phyloP scores from a whole-genome alignment of 2,113 vertebrate species.

The Parus major region DNA sequence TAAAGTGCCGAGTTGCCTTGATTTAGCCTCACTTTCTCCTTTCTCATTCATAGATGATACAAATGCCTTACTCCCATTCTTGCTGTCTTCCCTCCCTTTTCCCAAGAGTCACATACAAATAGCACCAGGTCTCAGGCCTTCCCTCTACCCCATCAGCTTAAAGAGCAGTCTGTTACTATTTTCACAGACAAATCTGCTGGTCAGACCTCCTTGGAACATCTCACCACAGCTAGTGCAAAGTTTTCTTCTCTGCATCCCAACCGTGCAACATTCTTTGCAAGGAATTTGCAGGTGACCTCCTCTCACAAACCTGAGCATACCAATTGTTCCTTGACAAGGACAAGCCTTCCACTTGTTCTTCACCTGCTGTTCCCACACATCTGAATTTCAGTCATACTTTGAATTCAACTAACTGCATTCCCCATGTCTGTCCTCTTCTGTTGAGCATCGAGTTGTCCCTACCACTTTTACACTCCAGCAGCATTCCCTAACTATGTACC shows the following conservation, averaged over 20 bases:
- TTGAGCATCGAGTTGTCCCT: rapidly evolving
- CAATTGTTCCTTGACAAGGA: background rate
- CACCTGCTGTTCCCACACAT: background rate
- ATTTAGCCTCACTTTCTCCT: background rate
- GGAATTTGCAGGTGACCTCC: background rate
- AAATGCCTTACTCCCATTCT: background rate
- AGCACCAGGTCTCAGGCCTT: background rate
- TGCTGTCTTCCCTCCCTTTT: background rate
- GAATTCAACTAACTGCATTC: background rate
- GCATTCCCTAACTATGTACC: background rate
- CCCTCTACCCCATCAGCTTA: background rate
- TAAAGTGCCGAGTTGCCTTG: background rate
- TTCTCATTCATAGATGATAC: background rate
- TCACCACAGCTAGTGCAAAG: background rate
- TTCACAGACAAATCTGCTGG: background rate
- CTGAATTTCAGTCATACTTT: background rate
- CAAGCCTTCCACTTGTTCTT: background rate
- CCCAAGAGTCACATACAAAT: background rate
- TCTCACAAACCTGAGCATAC: background rate
- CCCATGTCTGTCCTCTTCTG: background rate
- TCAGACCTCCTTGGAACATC: background rate
- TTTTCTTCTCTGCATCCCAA: background rate
- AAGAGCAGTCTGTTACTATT: background rate
- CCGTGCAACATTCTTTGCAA: background rate
- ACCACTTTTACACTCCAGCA: background rate